phyloP scores from a whole-genome alignment of 2,888 invertebrate species.

The Megalurothrips usitatus region DNA sequence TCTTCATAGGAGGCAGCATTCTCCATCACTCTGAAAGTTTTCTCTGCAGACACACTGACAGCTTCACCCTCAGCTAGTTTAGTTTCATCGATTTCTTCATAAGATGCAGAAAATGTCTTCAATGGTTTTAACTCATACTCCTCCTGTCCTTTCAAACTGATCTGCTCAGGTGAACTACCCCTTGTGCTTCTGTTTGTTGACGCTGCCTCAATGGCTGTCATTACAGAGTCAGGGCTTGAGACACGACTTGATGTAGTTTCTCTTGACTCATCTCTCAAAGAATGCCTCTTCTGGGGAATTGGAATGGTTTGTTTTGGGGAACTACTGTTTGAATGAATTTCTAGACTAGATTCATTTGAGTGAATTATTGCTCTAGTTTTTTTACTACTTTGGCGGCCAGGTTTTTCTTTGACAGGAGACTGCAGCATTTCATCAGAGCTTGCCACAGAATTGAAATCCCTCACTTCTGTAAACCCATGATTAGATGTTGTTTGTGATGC shows the following conservation, averaged over 20 bases:
- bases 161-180: neutral
- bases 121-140: neutral
- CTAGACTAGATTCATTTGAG: neutral
- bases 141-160: neutral
- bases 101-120: neutral
- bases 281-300: neutral
- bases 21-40: constrained; percentile 29
- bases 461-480: neutral
- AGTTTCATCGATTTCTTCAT: constrained; percentile 21
- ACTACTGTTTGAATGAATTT: neutral
- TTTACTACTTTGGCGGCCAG: neutral
- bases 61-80: neutral
- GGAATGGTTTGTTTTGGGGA: neutral
- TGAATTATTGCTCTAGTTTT: neutral
- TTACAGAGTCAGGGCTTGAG: neutral
- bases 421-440: neutral
- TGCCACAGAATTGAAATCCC: neutral
- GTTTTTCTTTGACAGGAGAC: neutral
- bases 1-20: constrained; percentile 34
- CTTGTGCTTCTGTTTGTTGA: neutral
- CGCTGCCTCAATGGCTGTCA: neutral
- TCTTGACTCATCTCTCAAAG: neutral
- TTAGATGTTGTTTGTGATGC: constrained; percentile 24
- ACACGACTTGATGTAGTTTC: constrained; percentile 12
- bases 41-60: neutral